A percentile compares a stretch with the other conserved stretches of the same genome.
phyloP scores from a whole-genome alignment of 2,888 invertebrate species.

The Glaucopsyche alexis region DNA sequence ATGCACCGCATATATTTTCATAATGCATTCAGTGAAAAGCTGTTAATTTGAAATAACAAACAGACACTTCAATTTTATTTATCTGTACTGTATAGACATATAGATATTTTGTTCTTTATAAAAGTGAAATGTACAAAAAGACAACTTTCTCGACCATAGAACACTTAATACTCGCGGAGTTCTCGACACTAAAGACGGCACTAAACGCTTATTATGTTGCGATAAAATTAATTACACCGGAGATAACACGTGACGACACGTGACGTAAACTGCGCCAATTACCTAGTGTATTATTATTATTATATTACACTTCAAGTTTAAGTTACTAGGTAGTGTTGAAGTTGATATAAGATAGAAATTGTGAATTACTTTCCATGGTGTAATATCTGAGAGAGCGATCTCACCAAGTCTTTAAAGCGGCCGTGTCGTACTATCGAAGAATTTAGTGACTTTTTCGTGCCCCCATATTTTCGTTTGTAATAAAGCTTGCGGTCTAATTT shows the following conservation, averaged over 20 bases:
- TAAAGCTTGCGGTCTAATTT: too few relatives aligned
- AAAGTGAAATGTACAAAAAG: not conserved
- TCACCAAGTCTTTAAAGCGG: not conserved
- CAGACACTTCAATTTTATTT: too few relatives aligned
- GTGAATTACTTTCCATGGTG: too few relatives aligned
- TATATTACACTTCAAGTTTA: not conserved
- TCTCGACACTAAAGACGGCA: not conserved
- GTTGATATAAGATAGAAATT: not conserved
- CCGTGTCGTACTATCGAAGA: too few relatives aligned
- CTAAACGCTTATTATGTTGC: slow-evolving; percentile 1
- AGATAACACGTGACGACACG: not conserved
- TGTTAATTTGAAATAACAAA: too few relatives aligned
- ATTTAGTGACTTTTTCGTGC: too few relatives aligned
- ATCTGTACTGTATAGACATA: too few relatives aligned
- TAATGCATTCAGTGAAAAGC: too few relatives aligned
- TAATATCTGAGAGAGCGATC: too few relatives aligned
- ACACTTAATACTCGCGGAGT: too few relatives aligned
- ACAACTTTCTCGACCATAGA: not conserved
- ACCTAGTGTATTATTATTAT: not conserved
- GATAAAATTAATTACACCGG: slow-evolving; percentile 22
- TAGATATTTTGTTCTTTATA: not conserved
- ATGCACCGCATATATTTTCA: too few relatives aligned
- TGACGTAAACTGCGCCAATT: slow-evolving; percentile 12
- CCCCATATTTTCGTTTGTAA: too few relatives aligned
- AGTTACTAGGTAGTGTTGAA: not conserved